phyloP scores from a whole-genome alignment of 2,797 vertebrate genomes.

The Okamejei kenojei region DNA sequence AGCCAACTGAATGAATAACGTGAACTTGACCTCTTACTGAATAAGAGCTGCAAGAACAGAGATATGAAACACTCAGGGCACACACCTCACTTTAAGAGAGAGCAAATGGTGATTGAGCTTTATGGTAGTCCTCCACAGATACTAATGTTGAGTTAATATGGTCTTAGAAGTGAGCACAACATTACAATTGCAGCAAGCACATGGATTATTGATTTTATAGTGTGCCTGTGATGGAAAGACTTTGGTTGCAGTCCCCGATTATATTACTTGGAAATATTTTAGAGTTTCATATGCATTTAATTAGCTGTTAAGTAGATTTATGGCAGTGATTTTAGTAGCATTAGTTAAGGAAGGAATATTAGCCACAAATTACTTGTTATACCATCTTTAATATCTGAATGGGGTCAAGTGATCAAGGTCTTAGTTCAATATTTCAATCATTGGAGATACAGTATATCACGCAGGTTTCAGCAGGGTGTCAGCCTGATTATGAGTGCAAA shows the following conservation, averaged over 20 bases:
- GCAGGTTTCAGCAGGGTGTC: neutral
- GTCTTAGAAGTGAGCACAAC: neutral
- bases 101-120: neutral
- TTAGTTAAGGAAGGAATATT: slow-evolving; percentile 14
- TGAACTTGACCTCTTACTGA: neutral
- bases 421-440: neutral
- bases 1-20: neutral
- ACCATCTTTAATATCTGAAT: neutral
- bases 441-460: neutral
- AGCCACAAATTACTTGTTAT: neutral
- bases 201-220: neutral
- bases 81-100: neutral
- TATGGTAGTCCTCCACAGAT: neutral
- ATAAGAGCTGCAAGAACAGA: neutral
- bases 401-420: neutral
- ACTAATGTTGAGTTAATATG: neutral
- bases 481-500: neutral
- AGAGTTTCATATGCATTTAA: neutral
- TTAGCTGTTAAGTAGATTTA: neutral
- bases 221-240: neutral
- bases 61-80: neutral
- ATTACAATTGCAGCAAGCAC: neutral
- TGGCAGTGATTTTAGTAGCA: neutral
- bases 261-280: neutral
- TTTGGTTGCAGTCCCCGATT: neutral